Conservation (phyloP, 1,140 invertebrate species). For the Ruditapes philippinarum region DNA sequence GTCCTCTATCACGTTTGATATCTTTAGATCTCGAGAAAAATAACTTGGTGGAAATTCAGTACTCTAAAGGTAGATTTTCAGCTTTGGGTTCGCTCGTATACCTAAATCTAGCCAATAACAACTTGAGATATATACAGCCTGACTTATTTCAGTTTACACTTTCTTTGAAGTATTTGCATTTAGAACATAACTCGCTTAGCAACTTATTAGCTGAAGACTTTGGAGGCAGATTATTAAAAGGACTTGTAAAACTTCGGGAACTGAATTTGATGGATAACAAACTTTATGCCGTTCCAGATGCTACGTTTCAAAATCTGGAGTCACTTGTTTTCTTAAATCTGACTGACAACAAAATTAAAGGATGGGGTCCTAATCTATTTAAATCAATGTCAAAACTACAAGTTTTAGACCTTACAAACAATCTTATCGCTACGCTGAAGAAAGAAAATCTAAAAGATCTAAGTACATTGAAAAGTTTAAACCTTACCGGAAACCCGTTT, state of each 20-base stretch:
- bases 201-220: conserved; percentile 62
- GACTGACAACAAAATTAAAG: conserved; percentile 71
- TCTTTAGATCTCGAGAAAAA: conserved; percentile 77
- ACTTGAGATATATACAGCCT: conserved; percentile 61
- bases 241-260: conserved; percentile 68
- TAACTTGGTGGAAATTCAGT: conserved; percentile 69
- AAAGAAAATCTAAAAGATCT: conserved; percentile 72
- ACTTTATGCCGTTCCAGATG: conserved; percentile 63
- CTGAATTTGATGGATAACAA: conserved; percentile 73
- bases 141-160: conserved; percentile 64
- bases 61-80: conserved; percentile 59
- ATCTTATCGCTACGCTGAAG: conserved; percentile 74
- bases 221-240: conserved; percentile 64
- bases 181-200: conserved; percentile 75
- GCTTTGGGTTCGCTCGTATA: conserved; percentile 66
- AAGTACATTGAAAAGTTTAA: conserved; percentile 57
- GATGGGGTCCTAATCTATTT: conserved; percentile 73
- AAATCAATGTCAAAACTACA: conserved; percentile 33
- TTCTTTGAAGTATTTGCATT: conserved; percentile 69
- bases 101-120: conserved; percentile 76
- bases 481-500: conserved; percentile 77
- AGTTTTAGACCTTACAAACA: conserved; percentile 73
- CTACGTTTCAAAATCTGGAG: conserved; percentile 68
- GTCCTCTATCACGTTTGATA: conserved; percentile 66
- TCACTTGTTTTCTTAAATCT: conserved; percentile 68